Conservation (phyloP, 2,113 vertebrate genomes). For the Vulpes lagopus region DNA sequence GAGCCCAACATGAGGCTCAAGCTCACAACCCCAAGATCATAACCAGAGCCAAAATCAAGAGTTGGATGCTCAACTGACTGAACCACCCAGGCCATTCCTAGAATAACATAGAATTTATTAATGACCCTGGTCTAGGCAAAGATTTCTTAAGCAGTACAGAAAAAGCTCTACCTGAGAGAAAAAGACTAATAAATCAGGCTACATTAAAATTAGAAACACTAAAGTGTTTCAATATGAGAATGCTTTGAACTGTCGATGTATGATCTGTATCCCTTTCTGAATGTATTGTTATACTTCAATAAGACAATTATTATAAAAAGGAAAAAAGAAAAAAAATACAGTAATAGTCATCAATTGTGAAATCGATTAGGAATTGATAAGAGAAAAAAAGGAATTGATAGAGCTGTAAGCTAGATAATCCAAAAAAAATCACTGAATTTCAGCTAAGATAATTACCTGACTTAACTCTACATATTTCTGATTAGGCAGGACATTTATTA, state of each 20-base stretch:
- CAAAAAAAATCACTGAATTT: not conserved
- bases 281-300: not conserved
- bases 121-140: not conserved
- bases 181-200: not conserved
- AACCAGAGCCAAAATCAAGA: not conserved
- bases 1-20: not conserved
- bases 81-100: not conserved
- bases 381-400: not conserved
- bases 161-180: not conserved
- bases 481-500: not conserved
- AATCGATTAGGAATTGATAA: not conserved
- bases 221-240: not conserved
- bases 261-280: not conserved
- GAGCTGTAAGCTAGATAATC: not conserved
- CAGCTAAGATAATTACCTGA: not conserved
- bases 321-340: not conserved
- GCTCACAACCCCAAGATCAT: not conserved
- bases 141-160: not conserved
- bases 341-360: not conserved
- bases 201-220: not conserved
- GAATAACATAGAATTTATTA: not conserved
- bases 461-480: not conserved
- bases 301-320: not conserved
- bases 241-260: not conserved
- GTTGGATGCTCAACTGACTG: not conserved